Conservation (phyloP, 92 coral and sea anemone species). For the Bergia sp. region DNA sequence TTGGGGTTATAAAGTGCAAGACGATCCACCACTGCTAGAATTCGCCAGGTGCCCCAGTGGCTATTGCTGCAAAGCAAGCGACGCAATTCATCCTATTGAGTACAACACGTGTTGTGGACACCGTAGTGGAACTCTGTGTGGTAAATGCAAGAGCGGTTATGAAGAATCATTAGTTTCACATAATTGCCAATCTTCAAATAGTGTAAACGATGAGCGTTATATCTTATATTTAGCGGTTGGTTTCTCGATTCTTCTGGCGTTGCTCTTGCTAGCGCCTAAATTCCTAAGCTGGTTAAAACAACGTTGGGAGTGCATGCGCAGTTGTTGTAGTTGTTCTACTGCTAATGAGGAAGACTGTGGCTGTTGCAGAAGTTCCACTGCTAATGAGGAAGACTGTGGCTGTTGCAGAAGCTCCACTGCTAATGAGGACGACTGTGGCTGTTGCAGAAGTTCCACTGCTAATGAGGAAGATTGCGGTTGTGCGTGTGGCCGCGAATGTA, state of each 20-base stretch:
- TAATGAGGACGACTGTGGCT: neutral
- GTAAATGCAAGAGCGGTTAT: conserved; percentile 9
- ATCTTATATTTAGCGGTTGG: neutral
- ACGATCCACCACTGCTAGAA: neutral
- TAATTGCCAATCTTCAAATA: neutral
- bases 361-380: no score
- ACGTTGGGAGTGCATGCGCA: neutral
- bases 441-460: neutral
- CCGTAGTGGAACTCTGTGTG: conserved; percentile 15
- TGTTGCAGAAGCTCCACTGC: neutral
- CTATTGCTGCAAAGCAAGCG: conserved; percentile 24
- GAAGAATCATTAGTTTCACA: conserved; percentile 7
- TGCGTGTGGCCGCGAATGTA: neutral
- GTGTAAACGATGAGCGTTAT: no score
- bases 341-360: no score
- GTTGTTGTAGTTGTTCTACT: no score
- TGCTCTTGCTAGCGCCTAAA: neutral
- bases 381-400: neutral
- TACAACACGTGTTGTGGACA: conserved; percentile 39
- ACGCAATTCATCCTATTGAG: neutral
- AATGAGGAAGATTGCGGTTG: neutral
- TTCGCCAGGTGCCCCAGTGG: conserved; percentile 27
- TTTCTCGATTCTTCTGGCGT: neutral
- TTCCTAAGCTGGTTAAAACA: neutral
- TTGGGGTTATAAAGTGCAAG: conserved; percentile 32